phyloP scores from a whole-genome alignment of 2,113 vertebrate genomes.

The Gavia stellata region DNA sequence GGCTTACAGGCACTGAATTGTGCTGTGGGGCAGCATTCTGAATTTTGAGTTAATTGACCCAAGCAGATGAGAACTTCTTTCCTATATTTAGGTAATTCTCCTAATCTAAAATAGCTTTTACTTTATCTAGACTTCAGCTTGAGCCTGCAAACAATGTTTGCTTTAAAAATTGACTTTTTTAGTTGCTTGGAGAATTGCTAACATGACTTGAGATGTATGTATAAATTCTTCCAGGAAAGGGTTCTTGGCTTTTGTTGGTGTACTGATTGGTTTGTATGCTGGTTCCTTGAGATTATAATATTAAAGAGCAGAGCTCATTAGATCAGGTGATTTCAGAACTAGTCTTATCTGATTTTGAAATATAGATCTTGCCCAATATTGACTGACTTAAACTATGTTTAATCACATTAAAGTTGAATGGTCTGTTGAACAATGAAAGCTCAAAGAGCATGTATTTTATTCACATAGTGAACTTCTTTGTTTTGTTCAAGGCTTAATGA shows the following conservation, averaged over 20 bases:
- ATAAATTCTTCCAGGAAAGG: neutral
- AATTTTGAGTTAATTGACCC: neutral
- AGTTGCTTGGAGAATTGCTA: neutral
- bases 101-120: neutral
- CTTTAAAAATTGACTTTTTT: neutral
- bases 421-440: neutral
- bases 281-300: neutral
- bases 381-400: neutral
- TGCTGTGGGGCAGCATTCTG: neutral
- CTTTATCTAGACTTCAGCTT: neutral
- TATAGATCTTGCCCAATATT: neutral
- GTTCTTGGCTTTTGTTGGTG: neutral
- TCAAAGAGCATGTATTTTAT: neutral
- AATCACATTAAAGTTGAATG: neutral
- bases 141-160: neutral
- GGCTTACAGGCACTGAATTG: neutral
- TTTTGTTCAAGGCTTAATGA: constrained; percentile 80
- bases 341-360: neutral
- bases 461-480: neutral
- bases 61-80: neutral
- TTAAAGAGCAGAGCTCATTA: neutral
- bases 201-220: neutral
- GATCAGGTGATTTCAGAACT: neutral
- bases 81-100: neutral
- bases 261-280: neutral